Percentiles rank a stretch among this genome's conserved stretches.
phyloP scores from a whole-genome alignment of 2,888 invertebrate genomes.

The Oxystoma pomonae region DNA sequence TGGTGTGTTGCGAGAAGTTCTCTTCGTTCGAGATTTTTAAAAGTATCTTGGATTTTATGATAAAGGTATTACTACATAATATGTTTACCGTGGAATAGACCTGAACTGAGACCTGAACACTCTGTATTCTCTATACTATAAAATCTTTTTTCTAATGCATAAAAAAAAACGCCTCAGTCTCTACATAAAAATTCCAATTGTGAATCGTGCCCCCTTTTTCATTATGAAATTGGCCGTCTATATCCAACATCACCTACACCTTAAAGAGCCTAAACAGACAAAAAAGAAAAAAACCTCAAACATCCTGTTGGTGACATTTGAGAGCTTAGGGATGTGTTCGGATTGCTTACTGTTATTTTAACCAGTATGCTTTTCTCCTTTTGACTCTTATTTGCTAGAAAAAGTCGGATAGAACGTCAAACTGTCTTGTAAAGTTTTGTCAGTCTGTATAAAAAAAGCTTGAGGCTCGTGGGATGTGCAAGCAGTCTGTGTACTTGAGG shows the following conservation, averaged over 20 bases:
- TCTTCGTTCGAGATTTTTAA: too few relatives aligned
- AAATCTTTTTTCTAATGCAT: neutral
- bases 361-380: neutral
- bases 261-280: neutral
- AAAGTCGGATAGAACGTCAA: too few relatives aligned
- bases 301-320: neutral
- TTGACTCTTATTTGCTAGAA: neutral
- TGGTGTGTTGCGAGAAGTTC: too few relatives aligned
- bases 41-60: too few relatives aligned
- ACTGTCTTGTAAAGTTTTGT: too few relatives aligned
- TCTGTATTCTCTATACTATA: neutral
- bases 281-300: neutral
- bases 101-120: too few relatives aligned
- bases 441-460: neutral
- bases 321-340: neutral
- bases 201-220: neutral
- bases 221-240: neutral
- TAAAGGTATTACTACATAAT: too few relatives aligned
- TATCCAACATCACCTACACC: neutral
- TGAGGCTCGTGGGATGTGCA: neutral
- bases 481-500: neutral
- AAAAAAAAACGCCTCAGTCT: too few relatives aligned
- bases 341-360: neutral
- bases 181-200: neutral
- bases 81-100: too few relatives aligned